phyloP scores from a whole-genome alignment of 1,140 invertebrate species.

The Pachyrhynchus sulphureomaculatus region DNA sequence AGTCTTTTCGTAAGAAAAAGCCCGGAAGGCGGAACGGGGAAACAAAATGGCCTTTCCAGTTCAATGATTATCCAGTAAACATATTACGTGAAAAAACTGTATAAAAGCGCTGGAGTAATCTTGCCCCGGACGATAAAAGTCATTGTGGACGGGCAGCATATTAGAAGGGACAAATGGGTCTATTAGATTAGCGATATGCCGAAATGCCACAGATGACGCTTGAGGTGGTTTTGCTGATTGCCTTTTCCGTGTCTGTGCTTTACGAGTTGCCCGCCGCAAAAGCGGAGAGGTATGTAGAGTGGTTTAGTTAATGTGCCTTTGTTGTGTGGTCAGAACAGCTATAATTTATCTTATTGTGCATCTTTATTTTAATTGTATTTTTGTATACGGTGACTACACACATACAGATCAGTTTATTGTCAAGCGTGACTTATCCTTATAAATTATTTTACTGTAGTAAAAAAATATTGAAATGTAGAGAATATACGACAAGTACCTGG shows the following conservation, averaged over 20 bases:
- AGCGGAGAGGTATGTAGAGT: too few species aligned
- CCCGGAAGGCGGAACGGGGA: background rate
- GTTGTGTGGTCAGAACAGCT: too few species aligned
- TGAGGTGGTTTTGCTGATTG: background rate
- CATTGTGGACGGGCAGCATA: constrained; percentile 33
- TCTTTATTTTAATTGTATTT: too few species aligned
- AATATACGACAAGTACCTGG: too few species aligned
- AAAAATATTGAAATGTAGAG: too few species aligned
- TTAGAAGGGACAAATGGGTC: constrained; percentile 42
- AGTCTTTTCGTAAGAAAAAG: constrained; percentile 2
- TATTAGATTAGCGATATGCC: constrained; percentile 45
- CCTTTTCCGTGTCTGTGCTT: background rate
- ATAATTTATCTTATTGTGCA: too few species aligned
- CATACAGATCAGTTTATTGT: too few species aligned
- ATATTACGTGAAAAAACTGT: constrained; percentile 33
- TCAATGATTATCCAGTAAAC: constrained; percentile 30
- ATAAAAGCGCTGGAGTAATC: constrained; percentile 18
- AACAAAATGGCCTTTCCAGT: constrained; percentile 22
- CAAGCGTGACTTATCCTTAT: too few species aligned
- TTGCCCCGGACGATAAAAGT: constrained; percentile 27
- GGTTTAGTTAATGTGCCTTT: too few species aligned
- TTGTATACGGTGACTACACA: too few species aligned
- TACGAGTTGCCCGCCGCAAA: background rate
- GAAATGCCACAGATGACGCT: constrained; percentile 18
- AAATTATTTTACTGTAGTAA: too few species aligned